phyloP scores from a whole-genome alignment of 2,113 vertebrate genomes.

The Cyphomyrus discorhynchus region DNA sequence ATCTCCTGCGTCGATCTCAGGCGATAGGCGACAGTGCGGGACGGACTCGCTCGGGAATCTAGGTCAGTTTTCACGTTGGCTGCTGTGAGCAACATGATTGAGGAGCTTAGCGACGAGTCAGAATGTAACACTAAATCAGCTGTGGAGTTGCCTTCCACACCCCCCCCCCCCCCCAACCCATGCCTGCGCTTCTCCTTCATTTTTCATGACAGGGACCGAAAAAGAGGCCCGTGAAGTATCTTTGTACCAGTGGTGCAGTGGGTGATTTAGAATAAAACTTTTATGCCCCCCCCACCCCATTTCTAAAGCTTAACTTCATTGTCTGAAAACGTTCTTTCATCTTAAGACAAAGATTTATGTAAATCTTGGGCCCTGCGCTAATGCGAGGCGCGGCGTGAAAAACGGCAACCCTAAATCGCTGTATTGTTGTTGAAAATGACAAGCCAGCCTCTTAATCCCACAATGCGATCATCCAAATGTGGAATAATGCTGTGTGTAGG shows the following conservation, averaged over 20 bases:
- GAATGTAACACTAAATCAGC: slow-evolving; percentile 47
- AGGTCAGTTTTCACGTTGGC: slow-evolving; percentile 56
- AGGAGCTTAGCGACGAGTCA: slow-evolving; percentile 41
- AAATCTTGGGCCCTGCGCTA: slow-evolving; percentile 69
- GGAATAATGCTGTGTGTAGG: slow-evolving; percentile 69
- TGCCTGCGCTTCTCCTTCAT: slow-evolving; percentile 35
- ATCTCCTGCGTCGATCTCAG: slow-evolving; percentile 50
- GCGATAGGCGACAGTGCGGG: slow-evolving; percentile 51
- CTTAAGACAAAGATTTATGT: slow-evolving; percentile 78
- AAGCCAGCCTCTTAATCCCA: slow-evolving; percentile 73
- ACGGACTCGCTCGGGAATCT: slow-evolving; percentile 62
- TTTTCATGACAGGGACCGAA: slow-evolving; percentile 31
- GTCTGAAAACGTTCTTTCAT: slow-evolving; percentile 69
- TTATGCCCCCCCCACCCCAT: slow-evolving; percentile 38
- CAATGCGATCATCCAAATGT: slow-evolving; percentile 71
- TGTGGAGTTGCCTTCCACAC: slow-evolving; percentile 40
- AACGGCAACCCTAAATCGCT: slow-evolving; percentile 68
- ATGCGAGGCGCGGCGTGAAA: slow-evolving; percentile 65
- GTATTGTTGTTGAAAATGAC: slow-evolving; percentile 75
- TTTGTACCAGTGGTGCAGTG: slow-evolving; percentile 50
- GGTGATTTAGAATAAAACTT: slow-evolving; percentile 49
- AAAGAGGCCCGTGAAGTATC: slow-evolving; percentile 36
- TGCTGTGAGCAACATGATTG: slow-evolving; percentile 61
- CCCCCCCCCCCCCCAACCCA: slow-evolving; percentile 10
- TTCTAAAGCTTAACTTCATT: slow-evolving; percentile 72